These are phyloP conservation scores for Pyxicephalus adspersus DNA, from an alignment of 2,113 vertebrate species.

Conservation along the genomic window DNA sequence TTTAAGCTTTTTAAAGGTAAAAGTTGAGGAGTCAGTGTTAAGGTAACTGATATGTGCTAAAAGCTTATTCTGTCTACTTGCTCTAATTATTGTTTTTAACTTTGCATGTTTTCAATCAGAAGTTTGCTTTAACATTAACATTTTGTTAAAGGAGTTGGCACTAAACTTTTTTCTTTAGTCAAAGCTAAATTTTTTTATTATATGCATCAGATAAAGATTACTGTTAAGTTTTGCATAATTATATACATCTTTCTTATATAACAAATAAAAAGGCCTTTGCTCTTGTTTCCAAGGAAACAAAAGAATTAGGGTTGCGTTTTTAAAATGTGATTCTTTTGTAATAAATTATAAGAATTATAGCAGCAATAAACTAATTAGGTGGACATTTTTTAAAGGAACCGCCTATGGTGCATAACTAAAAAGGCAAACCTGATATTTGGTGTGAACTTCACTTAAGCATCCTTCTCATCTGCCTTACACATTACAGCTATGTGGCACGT, in stretches of 20 bases:
- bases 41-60: too few relatives aligned
- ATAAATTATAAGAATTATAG: slow-evolving; percentile 63
- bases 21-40: too few relatives aligned
- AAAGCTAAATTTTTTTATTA: background rate
- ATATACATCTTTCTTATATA: slow-evolving; percentile 58
- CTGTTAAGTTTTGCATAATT: slow-evolving; percentile 60
- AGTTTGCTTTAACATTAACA: background rate
- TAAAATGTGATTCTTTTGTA: slow-evolving; percentile 59
- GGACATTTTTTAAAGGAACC: background rate
- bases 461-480: too few relatives aligned
- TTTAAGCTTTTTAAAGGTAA: too few relatives aligned
- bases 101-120: background rate
- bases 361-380: slow-evolving; percentile 62
- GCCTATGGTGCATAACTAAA: background rate
- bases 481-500: too few relatives aligned
- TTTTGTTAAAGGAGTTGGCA: background rate
- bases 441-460: too few relatives aligned
- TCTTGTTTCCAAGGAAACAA: slow-evolving; percentile 72
- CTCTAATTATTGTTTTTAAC: too few relatives aligned
- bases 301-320: slow-evolving; percentile 61
- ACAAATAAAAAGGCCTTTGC: slow-evolving; percentile 59
- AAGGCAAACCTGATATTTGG: too few relatives aligned
- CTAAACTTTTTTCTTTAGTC: background rate
- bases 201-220: slow-evolving; percentile 13
- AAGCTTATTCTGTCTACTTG: too few relatives aligned